phyloP scores from a whole-genome alignment of 2,888 invertebrate genomes.

The Pterostichus madidus region DNA sequence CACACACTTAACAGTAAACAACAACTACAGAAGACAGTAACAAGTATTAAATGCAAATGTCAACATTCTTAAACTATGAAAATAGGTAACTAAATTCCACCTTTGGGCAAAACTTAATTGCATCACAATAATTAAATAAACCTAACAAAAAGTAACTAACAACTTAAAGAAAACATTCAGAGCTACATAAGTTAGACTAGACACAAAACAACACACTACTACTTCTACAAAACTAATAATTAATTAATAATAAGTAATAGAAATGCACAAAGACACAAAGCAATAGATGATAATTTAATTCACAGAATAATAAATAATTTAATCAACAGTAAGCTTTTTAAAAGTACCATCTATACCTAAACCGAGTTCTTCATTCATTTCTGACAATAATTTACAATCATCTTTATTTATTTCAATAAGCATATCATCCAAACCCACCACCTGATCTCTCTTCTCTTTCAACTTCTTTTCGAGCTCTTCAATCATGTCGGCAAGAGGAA shows the following conservation, averaged over 20 bases:
- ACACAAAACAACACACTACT: constrained; percentile 48
- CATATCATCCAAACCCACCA: constrained; percentile 88
- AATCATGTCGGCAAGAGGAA: constrained; percentile 90
- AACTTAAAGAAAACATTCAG: constrained; percentile 14
- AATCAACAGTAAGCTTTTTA: constrained; percentile 91
- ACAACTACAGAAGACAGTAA: constrained; percentile 17
- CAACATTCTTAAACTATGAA: constrained; percentile 57
- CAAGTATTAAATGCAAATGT: constrained; percentile 7
- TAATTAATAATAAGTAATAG: neutral
- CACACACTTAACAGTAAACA: constrained; percentile 24
- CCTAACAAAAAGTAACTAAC: constrained; percentile 7
- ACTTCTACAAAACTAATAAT: constrained; percentile 17
- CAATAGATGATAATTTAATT: neutral
- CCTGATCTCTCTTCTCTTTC: constrained; percentile 82
- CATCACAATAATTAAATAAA: constrained; percentile 65
- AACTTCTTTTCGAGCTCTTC: constrained; percentile 85
- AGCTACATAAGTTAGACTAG: constrained; percentile 58
- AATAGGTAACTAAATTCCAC: constrained; percentile 68
- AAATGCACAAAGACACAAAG: neutral
- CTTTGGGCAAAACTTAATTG: constrained; percentile 67
- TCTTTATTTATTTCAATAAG: constrained; percentile 83
- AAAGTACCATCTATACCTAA: constrained; percentile 90
- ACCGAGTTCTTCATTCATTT: constrained; percentile 83
- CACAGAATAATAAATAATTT: constrained; percentile 71
- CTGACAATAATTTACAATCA: constrained; percentile 75